Percentiles rank a stretch among this genome's conserved stretches.
Conservation (phyloP, 1,140 invertebrate genomes). For the Drosophila obscura region DNA sequence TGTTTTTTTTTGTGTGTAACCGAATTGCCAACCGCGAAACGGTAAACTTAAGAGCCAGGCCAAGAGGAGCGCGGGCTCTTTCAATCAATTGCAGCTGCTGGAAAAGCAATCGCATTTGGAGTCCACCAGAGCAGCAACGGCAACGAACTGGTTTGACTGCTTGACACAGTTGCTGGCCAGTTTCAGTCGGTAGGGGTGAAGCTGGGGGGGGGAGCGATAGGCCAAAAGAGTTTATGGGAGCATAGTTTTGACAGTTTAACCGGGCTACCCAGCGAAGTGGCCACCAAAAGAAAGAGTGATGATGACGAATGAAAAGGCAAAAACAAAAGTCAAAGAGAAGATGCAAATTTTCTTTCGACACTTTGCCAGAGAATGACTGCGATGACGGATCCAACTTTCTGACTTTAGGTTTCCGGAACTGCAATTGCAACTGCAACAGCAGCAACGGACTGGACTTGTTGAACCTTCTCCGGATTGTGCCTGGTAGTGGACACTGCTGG, state of each 20-base stretch:
- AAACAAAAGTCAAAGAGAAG: slow-evolving; percentile 60
- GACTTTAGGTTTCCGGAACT: slow-evolving; percentile 25
- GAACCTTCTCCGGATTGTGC: slow-evolving; percentile 42
- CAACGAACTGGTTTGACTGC: slow-evolving; percentile 70
- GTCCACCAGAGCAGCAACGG: slow-evolving; percentile 46
- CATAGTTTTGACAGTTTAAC: slow-evolving; percentile 53
- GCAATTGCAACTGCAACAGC: slow-evolving; percentile 20
- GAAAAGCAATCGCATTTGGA: slow-evolving; percentile 68
- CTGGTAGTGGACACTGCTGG: slow-evolving; percentile 47
- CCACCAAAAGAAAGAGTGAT: slow-evolving; percentile 33
- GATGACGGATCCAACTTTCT: slow-evolving; percentile 19
- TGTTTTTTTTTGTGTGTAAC: slow-evolving; percentile 27
- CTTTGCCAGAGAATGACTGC: slow-evolving; percentile 16
- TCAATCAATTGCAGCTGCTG: slow-evolving; percentile 73
- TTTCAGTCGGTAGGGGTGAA: not conserved
- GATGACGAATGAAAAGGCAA: slow-evolving; percentile 32
- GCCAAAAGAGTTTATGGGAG: slow-evolving; percentile 64
- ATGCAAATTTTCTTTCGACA: slow-evolving; percentile 62
- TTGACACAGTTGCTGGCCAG: slow-evolving; percentile 75
- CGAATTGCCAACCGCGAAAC: slow-evolving; percentile 42
- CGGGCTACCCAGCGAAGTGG: slow-evolving; percentile 8
- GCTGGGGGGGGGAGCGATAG: slow-evolving; percentile 11
- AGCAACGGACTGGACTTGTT: slow-evolving; percentile 18
- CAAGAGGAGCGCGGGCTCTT: slow-evolving; percentile 43
- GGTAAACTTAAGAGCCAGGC: slow-evolving; percentile 31